Conservation (phyloP, 1,140 invertebrate species). For the Anastrepha obliqua region DNA sequence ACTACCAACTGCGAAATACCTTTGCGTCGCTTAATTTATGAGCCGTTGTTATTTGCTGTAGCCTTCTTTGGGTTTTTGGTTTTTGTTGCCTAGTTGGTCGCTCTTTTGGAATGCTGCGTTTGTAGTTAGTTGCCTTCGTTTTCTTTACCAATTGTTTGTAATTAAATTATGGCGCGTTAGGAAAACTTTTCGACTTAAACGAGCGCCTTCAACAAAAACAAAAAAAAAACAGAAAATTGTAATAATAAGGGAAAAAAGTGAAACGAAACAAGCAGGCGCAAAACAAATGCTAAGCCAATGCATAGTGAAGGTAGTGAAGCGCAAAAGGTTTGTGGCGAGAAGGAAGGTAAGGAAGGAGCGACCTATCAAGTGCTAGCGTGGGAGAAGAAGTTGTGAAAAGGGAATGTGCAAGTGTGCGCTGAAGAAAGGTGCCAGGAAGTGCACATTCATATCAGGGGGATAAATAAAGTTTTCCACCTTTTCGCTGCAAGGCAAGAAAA, state of each 20-base stretch:
- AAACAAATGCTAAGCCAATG: not conserved
- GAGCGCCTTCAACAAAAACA: not conserved
- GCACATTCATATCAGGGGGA: not conserved
- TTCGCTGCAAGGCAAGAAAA: not conserved
- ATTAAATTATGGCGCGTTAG: slow-evolving; percentile 41
- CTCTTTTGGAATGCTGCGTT: not conserved
- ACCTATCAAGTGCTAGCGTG: not conserved
- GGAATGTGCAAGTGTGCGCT: slow-evolving; percentile 4
- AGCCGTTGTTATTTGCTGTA: slow-evolving; percentile 2
- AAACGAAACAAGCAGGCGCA: not conserved
- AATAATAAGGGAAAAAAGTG: not conserved
- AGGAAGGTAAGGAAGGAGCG: not conserved
- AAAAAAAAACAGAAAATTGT: too few relatives aligned
- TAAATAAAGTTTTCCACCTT: not conserved
- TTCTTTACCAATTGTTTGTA: slow-evolving; percentile 40
- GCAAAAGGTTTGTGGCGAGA: not conserved
- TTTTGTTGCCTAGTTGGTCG: not conserved
- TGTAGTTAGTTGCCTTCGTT: not conserved
- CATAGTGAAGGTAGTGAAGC: not conserved
- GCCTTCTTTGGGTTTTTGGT: not conserved
- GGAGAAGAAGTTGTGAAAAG: slow-evolving; percentile 3
- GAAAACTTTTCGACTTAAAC: slow-evolving; percentile 40
- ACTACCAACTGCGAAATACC: not conserved
- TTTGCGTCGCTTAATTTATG: slow-evolving; percentile 28
- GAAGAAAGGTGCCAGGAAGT: slow-evolving; percentile 11